These are phyloP conservation scores for Tonatia bakeri DNA, from an alignment of 2,113 vertebrate genomes.

Conservation along the genomic window DNA sequence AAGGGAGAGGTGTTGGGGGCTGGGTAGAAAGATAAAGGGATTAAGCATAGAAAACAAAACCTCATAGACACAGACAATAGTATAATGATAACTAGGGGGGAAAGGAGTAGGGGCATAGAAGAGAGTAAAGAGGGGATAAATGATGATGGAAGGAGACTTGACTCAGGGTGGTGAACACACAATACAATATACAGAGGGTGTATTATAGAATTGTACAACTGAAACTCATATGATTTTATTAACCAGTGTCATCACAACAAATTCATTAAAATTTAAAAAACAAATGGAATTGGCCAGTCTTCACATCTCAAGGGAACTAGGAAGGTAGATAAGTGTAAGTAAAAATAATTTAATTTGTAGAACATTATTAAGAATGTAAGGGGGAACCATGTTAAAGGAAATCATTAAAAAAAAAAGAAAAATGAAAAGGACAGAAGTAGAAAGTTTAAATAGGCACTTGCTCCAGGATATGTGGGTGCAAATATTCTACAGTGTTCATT, in stretches of 20 bases:
- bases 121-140: neutral
- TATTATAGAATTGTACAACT: neutral
- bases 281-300: neutral
- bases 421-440: neutral
- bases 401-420: conserved; percentile 10
- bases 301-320: neutral
- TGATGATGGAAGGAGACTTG: neutral
- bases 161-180: neutral
- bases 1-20: neutral
- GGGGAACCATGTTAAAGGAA: neutral
- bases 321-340: conserved; percentile 7
- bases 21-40: neutral
- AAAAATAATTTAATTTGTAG: conserved; percentile 9
- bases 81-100: neutral
- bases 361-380: neutral
- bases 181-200: neutral
- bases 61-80: neutral
- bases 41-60: neutral
- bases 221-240: neutral
- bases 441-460: neutral
- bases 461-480: neutral
- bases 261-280: neutral
- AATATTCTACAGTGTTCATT: neutral
- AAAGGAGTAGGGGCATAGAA: neutral
- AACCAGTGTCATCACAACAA: neutral